phyloP scores from a whole-genome alignment of 1,140 invertebrate genomes.

The Heterodera schachtii region DNA sequence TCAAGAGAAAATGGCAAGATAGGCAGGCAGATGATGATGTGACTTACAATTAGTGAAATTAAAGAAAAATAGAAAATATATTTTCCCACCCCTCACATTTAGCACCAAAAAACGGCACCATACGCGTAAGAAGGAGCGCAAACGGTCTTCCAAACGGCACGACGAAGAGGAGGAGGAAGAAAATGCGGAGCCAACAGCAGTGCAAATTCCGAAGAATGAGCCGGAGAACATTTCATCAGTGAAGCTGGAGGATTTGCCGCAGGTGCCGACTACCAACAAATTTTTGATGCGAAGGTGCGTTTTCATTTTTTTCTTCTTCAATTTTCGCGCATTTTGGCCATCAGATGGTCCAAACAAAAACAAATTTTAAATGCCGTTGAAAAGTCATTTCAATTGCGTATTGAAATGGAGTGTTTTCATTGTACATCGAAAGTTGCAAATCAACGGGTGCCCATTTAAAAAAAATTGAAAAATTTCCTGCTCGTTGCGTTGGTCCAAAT shows the following conservation, averaged over 20 bases:
- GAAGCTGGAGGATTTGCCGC: constrained; percentile 38
- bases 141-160: neutral
- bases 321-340: neutral
- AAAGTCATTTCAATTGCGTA: too few species aligned
- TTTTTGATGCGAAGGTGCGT: constrained; percentile 31
- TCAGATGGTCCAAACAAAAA: too few species aligned
- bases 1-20: too few species aligned
- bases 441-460: too few species aligned
- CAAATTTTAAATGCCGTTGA: too few species aligned
- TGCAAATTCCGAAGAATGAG: neutral
- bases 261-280: constrained; percentile 35
- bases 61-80: too few species aligned
- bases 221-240: constrained; percentile 43
- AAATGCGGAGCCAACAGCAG: neutral
- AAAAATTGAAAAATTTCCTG: too few species aligned
- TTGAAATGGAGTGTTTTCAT: too few species aligned
- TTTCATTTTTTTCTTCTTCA: neutral
- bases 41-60: too few species aligned
- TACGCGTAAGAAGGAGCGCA: constrained; percentile 20
- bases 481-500: too few species aligned
- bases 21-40: too few species aligned
- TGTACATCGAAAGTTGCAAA: too few species aligned
- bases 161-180: constrained; percentile 22
- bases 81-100: neutral
- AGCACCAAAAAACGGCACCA: constrained; percentile 17